Conservation (phyloP, 2,888 invertebrate genomes). For the Clanis bilineata region DNA sequence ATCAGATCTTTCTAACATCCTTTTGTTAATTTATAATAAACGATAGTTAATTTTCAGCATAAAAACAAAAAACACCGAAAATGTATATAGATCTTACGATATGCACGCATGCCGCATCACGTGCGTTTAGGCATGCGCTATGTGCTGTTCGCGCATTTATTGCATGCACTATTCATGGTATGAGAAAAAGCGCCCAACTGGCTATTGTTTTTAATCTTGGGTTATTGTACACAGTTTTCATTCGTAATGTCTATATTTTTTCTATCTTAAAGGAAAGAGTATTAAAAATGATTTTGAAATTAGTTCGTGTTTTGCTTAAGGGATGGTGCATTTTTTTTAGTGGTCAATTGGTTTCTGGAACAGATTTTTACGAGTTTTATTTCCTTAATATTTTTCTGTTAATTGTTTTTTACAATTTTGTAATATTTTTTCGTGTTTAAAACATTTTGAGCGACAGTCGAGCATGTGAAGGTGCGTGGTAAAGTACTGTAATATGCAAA, state of each 20-base stretch:
- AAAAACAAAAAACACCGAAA: no score
- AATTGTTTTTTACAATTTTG: background rate
- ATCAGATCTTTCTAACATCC: no score
- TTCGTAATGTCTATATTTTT: conserved; percentile 1
- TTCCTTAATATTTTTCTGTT: background rate
- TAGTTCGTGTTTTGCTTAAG: conserved; percentile 59
- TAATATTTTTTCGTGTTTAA: background rate
- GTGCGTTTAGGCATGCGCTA: background rate
- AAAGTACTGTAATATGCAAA: no score
- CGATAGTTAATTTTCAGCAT: no score
- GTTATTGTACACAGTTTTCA: background rate
- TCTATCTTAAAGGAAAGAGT: conserved; percentile 22
- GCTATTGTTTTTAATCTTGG: background rate
- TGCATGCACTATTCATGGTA: no score
- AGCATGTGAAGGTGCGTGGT: no score
- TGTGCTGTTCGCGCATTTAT: no score
- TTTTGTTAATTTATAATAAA: no score
- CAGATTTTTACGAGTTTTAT: background rate
- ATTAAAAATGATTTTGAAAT: conserved; percentile 82
- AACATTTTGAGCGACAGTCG: no score
- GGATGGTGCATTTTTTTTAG: conserved; percentile 27
- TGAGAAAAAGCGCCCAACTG: background rate
- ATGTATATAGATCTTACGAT: no score
- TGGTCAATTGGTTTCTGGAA: background rate
- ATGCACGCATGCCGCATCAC: no score